phyloP scores from a whole-genome alignment of 2,113 vertebrate genomes.

The Mystacornis crossleyi region DNA sequence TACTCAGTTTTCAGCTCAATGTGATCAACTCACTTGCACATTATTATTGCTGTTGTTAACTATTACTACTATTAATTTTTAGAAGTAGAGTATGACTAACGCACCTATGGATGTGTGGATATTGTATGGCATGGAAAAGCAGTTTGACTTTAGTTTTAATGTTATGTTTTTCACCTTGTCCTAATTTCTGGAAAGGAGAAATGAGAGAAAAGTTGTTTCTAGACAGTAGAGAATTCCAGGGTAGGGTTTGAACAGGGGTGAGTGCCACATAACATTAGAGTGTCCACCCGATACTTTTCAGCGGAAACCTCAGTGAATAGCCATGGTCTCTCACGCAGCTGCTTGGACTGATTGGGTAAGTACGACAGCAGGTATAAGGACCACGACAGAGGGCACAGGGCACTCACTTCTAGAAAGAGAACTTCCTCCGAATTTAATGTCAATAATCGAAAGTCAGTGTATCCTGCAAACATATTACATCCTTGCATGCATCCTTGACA shows the following conservation, averaged over 20 bases:
- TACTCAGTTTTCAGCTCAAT: slow-evolving; percentile 10
- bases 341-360: not conserved
- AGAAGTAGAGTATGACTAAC: not conserved
- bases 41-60: not conserved
- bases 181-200: not conserved
- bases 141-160: not conserved
- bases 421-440: not conserved
- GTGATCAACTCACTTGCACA: slow-evolving; percentile 22
- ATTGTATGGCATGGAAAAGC: not conserved
- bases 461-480: not conserved
- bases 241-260: not conserved
- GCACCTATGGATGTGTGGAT: not conserved
- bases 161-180: not conserved
- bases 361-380: not conserved
- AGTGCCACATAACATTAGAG: not conserved
- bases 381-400: not conserved
- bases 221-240: not conserved
- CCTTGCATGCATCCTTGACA: not conserved
- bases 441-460: not conserved
- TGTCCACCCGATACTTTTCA: not conserved
- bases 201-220: not conserved
- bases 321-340: not conserved
- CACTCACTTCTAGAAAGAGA: not conserved
- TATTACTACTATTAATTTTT: not conserved
- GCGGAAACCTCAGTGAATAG: not conserved